Evolutionary conservation across 2,797 vertebrate genomes (phyloP), one percentile per base, ranked within the genome.

Genomic region (Discoglossus pictus): DNA sequence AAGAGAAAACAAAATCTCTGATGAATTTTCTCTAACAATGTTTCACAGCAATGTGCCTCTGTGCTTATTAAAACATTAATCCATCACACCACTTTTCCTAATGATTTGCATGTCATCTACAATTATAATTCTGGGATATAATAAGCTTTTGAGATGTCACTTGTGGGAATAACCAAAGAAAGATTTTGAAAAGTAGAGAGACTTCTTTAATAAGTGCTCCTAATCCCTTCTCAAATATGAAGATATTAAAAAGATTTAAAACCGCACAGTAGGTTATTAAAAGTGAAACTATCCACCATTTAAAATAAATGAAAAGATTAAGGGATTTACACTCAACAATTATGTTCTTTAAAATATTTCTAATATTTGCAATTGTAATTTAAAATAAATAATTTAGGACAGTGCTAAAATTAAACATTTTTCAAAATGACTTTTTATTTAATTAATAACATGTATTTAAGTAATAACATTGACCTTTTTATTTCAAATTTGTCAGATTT

Each of bases 221-320:
- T 68, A 60, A 68, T 68, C 55, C 56, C 25, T 21, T 15, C 44
- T 68, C 23, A 68, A 68, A 68, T 61, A 61, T 60, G 46, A 60
- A 60, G 38, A 68, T 61, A 52, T 60, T 61, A 60, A 36, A 44
- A 11, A 4, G 46, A 66, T 59, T 40, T 59, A n/a, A 61, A 23
- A 51, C 18, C 4, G 18, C n/a, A 53, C 18, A 35, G 46, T 17
- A 61, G 56, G 25, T 60, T 60, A 68, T 36, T 68, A 68, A 60
- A 60, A 59, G 46, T 42, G 24, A 51, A 67, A 59, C 23, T 17
- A 42, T 36, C 36, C 35, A 47, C 31, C 42, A 36, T 64, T 56
- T 65, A 47, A 34, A 46, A 56, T 56, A 31, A 18, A 9, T 50
- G 31, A 39, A 47, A 39, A 18, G 43, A 56, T 48, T 65, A 56